A percentile compares a stretch with the other conserved stretches of the same genome.
Evolutionary conservation across 2,888 invertebrate species (phyloP).

Genomic region (Cecidostiba fungosa): DNA sequence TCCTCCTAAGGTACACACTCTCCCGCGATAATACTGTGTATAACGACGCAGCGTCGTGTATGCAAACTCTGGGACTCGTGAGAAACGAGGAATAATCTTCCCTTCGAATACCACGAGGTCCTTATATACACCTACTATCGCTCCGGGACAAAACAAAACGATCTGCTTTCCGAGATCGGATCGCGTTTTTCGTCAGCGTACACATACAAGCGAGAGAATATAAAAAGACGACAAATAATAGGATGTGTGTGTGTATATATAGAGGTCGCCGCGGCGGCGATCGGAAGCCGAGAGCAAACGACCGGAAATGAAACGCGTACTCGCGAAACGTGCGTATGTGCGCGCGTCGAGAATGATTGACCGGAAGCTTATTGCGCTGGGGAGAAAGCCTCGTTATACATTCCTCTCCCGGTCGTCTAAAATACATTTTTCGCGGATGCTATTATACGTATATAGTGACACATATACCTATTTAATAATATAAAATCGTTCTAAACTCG

Average conservation of each 20-base stretch:
- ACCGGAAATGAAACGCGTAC: slow-evolving; percentile 49
- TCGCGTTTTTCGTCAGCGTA: no score
- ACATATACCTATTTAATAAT: neutral
- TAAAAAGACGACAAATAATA: no score
- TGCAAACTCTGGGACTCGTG: slow-evolving; percentile 46
- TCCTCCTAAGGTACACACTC: slow-evolving; percentile 23
- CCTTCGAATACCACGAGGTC: neutral
- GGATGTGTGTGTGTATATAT: neutral
- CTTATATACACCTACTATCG: neutral
- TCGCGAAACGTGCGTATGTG: neutral
- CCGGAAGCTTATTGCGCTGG: slow-evolving; percentile 30
- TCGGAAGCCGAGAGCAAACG: neutral
- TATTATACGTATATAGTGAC: slow-evolving; percentile 5
- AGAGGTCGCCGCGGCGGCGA: neutral
- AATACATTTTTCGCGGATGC: neutral
- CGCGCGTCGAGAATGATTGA: slow-evolving; percentile 16
- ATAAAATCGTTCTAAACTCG: no score
- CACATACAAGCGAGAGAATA: no score
- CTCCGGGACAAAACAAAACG: neutral
- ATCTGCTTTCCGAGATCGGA: neutral
- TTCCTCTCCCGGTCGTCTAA: neutral
- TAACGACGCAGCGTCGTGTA: slow-evolving; percentile 21
- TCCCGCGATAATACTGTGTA: slow-evolving; percentile 18
- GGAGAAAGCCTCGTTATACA: slow-evolving; percentile 20
- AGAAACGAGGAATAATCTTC: slow-evolving; percentile 29